Conservation (phyloP, 1,140 invertebrate genomes). For the Archivesica marissinica region DNA sequence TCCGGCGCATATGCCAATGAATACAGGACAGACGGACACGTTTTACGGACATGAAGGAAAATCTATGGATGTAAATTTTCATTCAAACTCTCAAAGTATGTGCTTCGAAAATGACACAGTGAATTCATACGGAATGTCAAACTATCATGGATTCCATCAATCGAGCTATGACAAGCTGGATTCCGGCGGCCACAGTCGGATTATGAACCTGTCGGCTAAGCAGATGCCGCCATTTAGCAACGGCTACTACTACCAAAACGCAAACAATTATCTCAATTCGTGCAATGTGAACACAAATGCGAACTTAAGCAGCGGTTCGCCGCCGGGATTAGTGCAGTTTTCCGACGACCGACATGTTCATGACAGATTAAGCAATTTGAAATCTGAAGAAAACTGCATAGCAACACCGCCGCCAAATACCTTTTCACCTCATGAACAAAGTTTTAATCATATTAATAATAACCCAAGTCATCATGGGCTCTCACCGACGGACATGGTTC, state of each 20-base stretch:
- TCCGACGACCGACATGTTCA: conserved; percentile 53
- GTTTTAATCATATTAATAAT: conserved; percentile 60
- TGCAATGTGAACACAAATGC: conserved; percentile 56
- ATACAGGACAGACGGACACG: conserved; percentile 47
- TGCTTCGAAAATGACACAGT: conserved; percentile 50
- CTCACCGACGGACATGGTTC: conserved; percentile 56
- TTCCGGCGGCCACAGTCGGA: conserved; percentile 14
- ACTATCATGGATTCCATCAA: conserved; percentile 56
- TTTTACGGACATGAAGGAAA: conserved; percentile 56
- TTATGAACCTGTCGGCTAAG: conserved; percentile 49
- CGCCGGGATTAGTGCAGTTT: conserved; percentile 45
- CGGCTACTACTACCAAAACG: conserved; percentile 50
- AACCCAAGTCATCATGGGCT: conserved; percentile 51
- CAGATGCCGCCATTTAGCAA: conserved; percentile 26
- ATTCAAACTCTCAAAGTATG: conserved; percentile 46
- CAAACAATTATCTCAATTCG: conserved; percentile 51
- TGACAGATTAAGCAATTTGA: conserved; percentile 50
- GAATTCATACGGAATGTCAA: conserved; percentile 38
- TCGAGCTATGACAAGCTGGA: conserved; percentile 54
- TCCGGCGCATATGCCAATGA: conserved; percentile 62
- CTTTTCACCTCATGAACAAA: conserved; percentile 60
- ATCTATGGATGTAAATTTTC: conserved; percentile 38
- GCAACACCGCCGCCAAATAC: conserved; percentile 61
- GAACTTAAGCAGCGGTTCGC: conserved; percentile 27
- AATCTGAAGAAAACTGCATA: conserved; percentile 58